Base-by-base conservation (phyloP, 1,140 invertebrate species). In the Lucilia sericata region DNA sequence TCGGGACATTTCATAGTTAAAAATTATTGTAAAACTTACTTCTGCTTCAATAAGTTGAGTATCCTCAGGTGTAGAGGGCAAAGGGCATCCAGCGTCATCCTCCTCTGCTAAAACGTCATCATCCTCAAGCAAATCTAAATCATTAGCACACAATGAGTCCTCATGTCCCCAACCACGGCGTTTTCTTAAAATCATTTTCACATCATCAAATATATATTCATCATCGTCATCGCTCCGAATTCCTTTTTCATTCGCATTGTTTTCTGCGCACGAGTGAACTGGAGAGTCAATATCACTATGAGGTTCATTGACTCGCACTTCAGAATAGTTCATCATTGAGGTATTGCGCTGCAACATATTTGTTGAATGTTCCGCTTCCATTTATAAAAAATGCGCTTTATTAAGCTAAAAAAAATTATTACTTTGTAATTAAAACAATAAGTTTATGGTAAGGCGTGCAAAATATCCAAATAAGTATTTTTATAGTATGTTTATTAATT, bases 1-100 rank as follows among this genome's bases (percentile, higher is more conserved):
- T 42, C 42, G 2, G 0, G 1, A 30, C 25, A 30, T 30, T 30
- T 30, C 25, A 30, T 30, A 30, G 25, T 30, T 42, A 42, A 42
- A 42, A 7, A 80, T 17, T 5, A 0, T 19, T 42, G 2, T 47
- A 74, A 30, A 60, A 83, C 84, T 87, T 87, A 94, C 94, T 91
- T 96, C 95, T 84, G 95, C 94, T 91, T 96, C 95, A 82, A 97
- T 92, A 60, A 97, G 92, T 89, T 95, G 94, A 87, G 96, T 95
- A 91, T 96, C 96, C 91, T 96, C 96, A 7, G 96, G 96, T n/a
- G 96, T 97, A 1, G 96, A 96, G 13, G 96, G 96, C 83, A 97
- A 89, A 3, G 96, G 95, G 89, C 96, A 96, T 17, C 96, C 96
- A 82, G 94, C 94, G 82, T 95, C 95, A 88, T 96, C 95, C 86